Base-by-base conservation (phyloP, 2,888 invertebrate genomes). In the Lepidocyrtoides sp. region DNA sequence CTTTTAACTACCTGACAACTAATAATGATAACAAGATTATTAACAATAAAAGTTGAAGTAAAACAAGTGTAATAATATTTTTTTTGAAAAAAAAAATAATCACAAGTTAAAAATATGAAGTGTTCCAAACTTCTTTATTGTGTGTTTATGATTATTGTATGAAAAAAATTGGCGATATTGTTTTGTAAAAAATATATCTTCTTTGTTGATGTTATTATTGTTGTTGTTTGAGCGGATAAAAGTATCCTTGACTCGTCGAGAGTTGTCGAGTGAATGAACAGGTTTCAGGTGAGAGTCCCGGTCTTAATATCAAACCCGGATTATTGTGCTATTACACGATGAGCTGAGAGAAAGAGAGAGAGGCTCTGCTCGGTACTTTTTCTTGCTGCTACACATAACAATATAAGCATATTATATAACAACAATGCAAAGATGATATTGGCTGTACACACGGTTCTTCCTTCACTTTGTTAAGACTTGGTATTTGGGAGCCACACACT, bases 241-340 rank as follows among this genome's bases (percentile, higher is more conserved):
- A 89, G 77, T 91, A 91, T 91, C 91, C 91, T 91, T 88, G 91
- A 91, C 91, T 91, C 91, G 91, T 91, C 88, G 91, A 91, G 91
- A 91, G 91, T 91, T 91, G 91, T 88, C 88, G 88, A 91, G 91
- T 83, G 91, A 91, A 91, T 91, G 91, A 91, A 91, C 91, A 91
- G 91, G 91, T 91, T 91, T 91, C 91, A 91, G 91, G 87, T 91
- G 91, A 91, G 91, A 88, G 91, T 91, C 87, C 91, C 91, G 91
- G 91, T 88, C 87, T 91, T 91, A 91, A 91, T 91, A 91, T 91
- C 91, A 91, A 88, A 91, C 91, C 91, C 91, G 91, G 91, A 91
- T 91, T 89, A 82, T 89, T 91, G 91, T 69, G 66, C 81, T 88
- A 66, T 83, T 66, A 48, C 57, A 66, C 12, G 48, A 83, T 66